Evolutionary conservation across 92 coral and sea anemone species (phyloP).

Genomic region (Siderastrea radians): DNA sequence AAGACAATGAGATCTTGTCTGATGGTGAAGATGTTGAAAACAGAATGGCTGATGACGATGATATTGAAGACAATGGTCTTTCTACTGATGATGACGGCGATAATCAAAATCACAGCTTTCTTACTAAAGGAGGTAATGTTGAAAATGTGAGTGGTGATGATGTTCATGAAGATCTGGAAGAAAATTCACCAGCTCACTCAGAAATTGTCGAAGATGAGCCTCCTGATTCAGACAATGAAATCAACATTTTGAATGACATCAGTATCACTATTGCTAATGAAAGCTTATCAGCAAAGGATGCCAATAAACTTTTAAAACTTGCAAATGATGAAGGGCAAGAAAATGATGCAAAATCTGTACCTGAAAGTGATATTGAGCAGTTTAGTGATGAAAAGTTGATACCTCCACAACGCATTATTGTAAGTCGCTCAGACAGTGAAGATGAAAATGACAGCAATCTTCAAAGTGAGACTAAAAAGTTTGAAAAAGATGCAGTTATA

Average conservation of each 20-base stretch:
- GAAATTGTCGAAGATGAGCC: constrained; percentile 31
- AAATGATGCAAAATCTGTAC: not conserved
- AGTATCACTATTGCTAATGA: constrained; percentile 67
- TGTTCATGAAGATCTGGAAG: constrained; percentile 1
- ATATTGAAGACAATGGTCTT: not conserved
- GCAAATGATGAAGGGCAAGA: not conserved
- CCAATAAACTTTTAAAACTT: constrained; percentile 6
- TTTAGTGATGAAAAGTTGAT: not conserved
- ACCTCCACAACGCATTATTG: constrained; percentile 17
- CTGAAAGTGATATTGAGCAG: constrained; percentile 17
- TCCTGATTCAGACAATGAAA: constrained; percentile 35
- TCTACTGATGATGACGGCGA: not conserved
- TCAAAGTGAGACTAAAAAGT: not conserved
- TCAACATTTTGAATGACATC: constrained; percentile 58
- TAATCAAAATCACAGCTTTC: not conserved
- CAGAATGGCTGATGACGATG: not conserved
- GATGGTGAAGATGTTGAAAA: not conserved
- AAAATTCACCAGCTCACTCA: not conserved
- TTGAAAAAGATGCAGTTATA: not conserved
- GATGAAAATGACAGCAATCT: not conserved
- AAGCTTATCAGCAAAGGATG: not conserved
- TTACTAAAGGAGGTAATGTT: not conserved
- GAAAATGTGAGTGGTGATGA: constrained; percentile 19
- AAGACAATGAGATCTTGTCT: not conserved
- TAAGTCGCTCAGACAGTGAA: constrained; percentile 30